A percentile compares a stretch with the other conserved stretches of the same genome.
phyloP scores from a whole-genome alignment of 1,140 invertebrate genomes.

The Gonatopus flavifemur region DNA sequence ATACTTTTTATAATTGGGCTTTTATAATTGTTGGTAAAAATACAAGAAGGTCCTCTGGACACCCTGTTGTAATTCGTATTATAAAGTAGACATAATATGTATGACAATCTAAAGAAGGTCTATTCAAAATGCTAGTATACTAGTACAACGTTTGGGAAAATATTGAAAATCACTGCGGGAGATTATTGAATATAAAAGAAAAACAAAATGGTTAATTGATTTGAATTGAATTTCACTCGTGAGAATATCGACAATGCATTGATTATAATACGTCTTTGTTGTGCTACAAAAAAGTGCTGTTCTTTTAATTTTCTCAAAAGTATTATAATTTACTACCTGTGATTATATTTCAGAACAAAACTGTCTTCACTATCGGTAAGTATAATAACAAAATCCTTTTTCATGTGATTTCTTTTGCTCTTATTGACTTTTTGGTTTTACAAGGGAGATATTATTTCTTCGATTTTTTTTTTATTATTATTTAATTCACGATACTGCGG shows the following conservation, averaged over 20 bases:
- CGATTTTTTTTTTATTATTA: no score
- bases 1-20: no score
- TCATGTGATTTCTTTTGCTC: conserved; percentile 22
- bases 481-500: no score
- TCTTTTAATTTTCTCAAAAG: conserved; percentile 35
- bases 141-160: conserved; percentile 21
- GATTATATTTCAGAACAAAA: conserved; percentile 53
- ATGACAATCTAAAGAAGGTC: conserved; percentile 24
- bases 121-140: conserved; percentile 32
- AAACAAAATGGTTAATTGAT: not conserved
- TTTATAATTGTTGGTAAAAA: no score
- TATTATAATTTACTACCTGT: conserved; percentile 39
- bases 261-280: conserved; percentile 23
- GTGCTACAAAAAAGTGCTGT: conserved; percentile 37
- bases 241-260: not conserved
- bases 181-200: not conserved
- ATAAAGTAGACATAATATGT: no score
- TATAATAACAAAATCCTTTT: conserved; percentile 29
- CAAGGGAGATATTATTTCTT: conserved; percentile 31
- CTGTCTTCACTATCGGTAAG: conserved; percentile 43
- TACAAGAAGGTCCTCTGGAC: no score
- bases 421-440: no score
- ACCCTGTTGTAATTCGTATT: no score
- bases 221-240: not conserved
- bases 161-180: not conserved